Evolutionary conservation across 2,888 invertebrate species (phyloP), one percentile per base, ranked within the genome.

Genomic region (Mycalesis mineus): DNA sequence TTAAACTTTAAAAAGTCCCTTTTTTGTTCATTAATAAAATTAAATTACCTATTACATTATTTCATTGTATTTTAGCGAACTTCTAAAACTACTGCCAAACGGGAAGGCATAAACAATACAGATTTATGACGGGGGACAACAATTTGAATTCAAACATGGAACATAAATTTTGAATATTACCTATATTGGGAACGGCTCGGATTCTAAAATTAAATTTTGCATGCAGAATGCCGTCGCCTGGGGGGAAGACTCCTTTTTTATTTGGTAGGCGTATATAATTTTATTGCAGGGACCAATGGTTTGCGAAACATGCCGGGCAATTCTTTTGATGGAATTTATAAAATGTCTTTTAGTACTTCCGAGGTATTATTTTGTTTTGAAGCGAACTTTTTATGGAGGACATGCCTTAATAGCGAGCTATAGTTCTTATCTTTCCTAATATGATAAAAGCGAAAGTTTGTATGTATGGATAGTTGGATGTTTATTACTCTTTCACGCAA

Each of bases 261-360:
- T 89, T 89, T 84, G 80, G 88, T 82, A 88, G 89, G 89, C 89
- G 89, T 89, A 86, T 87, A 89, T 88, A 89, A 89, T 89, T 89
- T 88, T 88, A 88, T 86, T 82, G 83, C 83, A 68, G 78, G 80
- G 88, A 80, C 88, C 88, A 86, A 86, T 84, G 88, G 85, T 81
- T 87, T 75, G 85, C 80, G 75, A 83, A 84, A 85, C 83, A 82
- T 77, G 78, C 74, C 73, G 71, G 72, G 76, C 73, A 80, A 82
- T 77, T 67, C 72, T 72, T 78, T 74, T 75, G 75, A 80, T 56
- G 45, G 36, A 53, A 45, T 51, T 39, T 15, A 13, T 22, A 47
- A 55, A 36, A 54, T 39, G 13, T 39, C 49, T 39, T 39, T 49
- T 49, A 39, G 22, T 47, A 15, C 47, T 31, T 37, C 13, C 39